These are phyloP conservation scores for Zaprionus davidi DNA, from an alignment of 1,140 invertebrate species.

Conservation along the genomic window DNA sequence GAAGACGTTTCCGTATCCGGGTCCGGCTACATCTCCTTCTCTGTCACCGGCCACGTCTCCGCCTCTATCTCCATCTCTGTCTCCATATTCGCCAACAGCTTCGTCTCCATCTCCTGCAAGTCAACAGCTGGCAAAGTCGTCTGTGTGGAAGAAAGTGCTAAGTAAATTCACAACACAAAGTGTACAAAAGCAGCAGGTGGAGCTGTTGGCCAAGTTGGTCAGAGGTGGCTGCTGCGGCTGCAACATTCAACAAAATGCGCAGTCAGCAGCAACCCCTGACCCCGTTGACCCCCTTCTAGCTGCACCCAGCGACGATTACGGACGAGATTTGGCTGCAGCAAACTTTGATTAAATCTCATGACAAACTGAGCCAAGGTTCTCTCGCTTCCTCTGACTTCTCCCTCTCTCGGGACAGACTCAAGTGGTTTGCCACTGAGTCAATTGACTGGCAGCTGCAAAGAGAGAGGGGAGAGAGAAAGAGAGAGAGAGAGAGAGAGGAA, in stretches of 20 bases:
- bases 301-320: slow-evolving; percentile 40
- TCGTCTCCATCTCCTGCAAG: neutral
- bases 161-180: slow-evolving; percentile 77
- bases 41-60: neutral
- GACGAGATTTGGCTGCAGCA: slow-evolving; percentile 65
- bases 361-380: slow-evolving; percentile 46
- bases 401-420: slow-evolving; percentile 37
- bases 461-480: too few species aligned
- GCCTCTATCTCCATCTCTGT: neutral
- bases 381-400: neutral
- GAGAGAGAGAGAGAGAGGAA: neutral
- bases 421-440: slow-evolving; percentile 66
- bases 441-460: slow-evolving; percentile 23
- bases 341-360: slow-evolving; percentile 80
- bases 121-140: slow-evolving; percentile 45
- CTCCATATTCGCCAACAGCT: neutral
- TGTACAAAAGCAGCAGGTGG: slow-evolving; percentile 38
- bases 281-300: neutral
- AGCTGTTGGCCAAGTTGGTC: slow-evolving; percentile 21
- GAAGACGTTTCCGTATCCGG: slow-evolving; percentile 15
- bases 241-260: slow-evolving; percentile 49
- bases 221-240: slow-evolving; percentile 41
- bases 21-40: neutral
- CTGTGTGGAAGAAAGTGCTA: slow-evolving; percentile 72
- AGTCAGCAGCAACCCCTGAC: slow-evolving; percentile 15